Evolutionary conservation across 2,113 vertebrate species (phyloP).

Genomic region (Felis catus): DNA sequence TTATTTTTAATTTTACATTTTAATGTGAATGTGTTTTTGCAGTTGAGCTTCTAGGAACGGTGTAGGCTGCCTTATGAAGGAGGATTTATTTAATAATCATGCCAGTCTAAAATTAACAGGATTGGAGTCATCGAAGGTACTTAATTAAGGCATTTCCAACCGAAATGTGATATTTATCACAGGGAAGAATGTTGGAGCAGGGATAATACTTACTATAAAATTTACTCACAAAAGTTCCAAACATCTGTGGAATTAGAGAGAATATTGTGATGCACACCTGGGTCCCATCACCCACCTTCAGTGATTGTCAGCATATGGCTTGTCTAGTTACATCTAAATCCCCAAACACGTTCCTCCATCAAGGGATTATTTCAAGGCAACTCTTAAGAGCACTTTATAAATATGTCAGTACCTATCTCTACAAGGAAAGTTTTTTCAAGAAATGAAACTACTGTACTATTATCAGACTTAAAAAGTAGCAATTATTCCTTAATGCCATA

Average conservation of each 20-base stretch:
- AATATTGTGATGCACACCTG: not conserved
- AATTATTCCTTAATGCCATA: not conserved
- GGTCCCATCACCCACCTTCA: not conserved
- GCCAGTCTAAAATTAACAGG: not conserved
- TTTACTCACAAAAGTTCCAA: not conserved
- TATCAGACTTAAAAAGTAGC: not conserved
- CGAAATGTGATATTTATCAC: not conserved
- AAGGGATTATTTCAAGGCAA: not conserved
- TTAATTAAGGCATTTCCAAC: not conserved
- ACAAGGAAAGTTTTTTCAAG: not conserved
- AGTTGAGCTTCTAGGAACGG: not conserved
- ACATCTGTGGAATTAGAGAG: not conserved
- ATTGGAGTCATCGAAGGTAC: not conserved
- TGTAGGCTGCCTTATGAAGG: not conserved
- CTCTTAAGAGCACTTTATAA: not conserved
- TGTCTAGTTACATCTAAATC: not conserved
- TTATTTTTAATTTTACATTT: not conserved
- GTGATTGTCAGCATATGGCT: not conserved
- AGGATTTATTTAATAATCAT: not conserved
- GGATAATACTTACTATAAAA: not conserved
- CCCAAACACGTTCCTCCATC: not conserved
- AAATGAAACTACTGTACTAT: not conserved
- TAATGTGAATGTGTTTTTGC: not conserved
- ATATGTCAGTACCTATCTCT: not conserved
- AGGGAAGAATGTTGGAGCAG: not conserved